These are phyloP conservation scores for Oxyteleia sp. DNA, from an alignment of 2,888 invertebrate genomes.

Conservation along the genomic window DNA sequence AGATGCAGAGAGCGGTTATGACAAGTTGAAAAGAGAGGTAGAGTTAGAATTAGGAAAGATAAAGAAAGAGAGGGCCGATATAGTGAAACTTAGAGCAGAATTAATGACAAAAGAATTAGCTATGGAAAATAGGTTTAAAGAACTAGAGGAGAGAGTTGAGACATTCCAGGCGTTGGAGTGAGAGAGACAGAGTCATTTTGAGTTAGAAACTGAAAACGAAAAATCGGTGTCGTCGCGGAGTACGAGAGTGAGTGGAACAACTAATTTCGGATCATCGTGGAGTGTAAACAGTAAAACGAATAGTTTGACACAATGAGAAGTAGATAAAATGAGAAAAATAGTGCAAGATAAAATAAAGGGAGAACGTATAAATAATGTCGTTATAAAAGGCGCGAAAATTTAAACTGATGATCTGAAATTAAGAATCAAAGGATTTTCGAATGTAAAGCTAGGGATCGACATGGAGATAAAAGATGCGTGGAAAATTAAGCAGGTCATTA, in stretches of 20 bases:
- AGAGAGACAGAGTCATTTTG: background rate
- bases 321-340: conserved; percentile 9
- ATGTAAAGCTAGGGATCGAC: background rate
- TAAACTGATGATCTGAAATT: conserved; percentile 1
- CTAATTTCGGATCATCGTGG: conserved; percentile 1
- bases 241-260: background rate
- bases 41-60: background rate
- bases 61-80: background rate
- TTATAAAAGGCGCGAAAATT: background rate
- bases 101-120: background rate
- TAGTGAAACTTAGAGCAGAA: background rate
- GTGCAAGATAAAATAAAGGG: background rate
- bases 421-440: background rate
- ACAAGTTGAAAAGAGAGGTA: background rate
- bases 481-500: background rate
- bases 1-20: background rate
- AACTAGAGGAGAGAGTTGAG: background rate
- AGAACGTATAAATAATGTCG: conserved; percentile 4
- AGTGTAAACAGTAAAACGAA: conserved; percentile 3
- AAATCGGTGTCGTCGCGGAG: background rate
- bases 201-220: background rate
- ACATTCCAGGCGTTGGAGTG: background rate
- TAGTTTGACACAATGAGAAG: conserved; percentile 9
- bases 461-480: background rate
- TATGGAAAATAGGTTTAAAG: background rate